Percentiles rank a stretch among this genome's conserved stretches.
These are phyloP conservation scores for Heliocidaris tuberculata DNA, from an alignment of 35 echinoderm and acorn worm genomes.

Conservation along the genomic window DNA sequence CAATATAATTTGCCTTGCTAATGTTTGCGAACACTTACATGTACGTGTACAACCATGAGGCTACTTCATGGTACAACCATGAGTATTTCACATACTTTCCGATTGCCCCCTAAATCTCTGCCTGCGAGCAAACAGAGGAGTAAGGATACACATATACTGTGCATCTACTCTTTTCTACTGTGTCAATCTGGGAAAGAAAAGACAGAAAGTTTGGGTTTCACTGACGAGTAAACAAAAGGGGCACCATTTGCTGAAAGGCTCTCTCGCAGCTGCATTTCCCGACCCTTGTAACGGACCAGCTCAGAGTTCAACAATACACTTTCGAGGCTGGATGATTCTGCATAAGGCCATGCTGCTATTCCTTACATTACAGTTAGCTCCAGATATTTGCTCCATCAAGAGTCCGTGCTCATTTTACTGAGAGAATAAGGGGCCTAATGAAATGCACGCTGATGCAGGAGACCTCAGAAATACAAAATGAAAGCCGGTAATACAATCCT, in stretches of 20 bases:
- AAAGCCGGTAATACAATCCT: neutral
- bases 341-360: neutral
- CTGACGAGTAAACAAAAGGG: conserved; percentile 25
- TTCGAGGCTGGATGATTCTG: conserved; percentile 4
- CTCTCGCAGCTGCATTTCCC: neutral
- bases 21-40: neutral
- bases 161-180: neutral
- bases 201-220: conserved; percentile 7
- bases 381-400: neutral
- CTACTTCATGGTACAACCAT: too few species aligned
- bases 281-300: neutral
- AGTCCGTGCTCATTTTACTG: neutral
- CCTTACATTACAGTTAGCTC: neutral
- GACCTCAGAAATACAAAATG: neutral
- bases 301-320: conserved; percentile 6
- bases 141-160: neutral
- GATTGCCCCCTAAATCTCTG: neutral
- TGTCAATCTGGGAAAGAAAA: neutral
- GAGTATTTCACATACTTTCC: neutral
- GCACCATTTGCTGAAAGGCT: conserved; percentile 23
- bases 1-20: neutral
- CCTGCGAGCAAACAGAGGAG: neutral
- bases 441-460: neutral
- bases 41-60: too few species aligned
- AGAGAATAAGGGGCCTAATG: neutral